Percentiles rank a stretch among this genome's conserved stretches.
Evolutionary conservation across 2,888 invertebrate species (phyloP).

Genomic region (Andrena camellia): DNA sequence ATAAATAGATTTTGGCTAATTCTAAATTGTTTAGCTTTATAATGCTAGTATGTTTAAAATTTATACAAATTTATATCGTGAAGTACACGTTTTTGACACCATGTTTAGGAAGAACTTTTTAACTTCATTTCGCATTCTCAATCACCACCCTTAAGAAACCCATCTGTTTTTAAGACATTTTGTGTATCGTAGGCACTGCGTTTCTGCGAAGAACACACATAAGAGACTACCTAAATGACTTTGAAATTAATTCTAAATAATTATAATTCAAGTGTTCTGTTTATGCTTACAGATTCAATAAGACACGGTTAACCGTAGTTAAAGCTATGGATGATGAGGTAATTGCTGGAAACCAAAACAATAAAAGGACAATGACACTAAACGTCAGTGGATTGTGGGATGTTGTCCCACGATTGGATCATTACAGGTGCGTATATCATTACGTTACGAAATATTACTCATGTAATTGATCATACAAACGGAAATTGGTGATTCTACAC

Average conservation of each 20-base stretch:
- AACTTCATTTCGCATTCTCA: too few species aligned
- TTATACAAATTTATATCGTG: not conserved
- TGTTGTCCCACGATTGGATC: constrained; percentile 83
- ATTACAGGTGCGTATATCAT: constrained; percentile 78
- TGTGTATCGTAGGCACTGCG: not conserved
- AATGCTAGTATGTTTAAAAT: not conserved
- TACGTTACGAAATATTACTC: not conserved
- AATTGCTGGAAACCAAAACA: constrained; percentile 75
- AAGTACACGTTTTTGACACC: too few species aligned
- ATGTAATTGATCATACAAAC: too few species aligned
- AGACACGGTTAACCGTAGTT: constrained; percentile 77
- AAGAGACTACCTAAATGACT: not conserved
- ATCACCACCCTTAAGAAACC: too few species aligned
- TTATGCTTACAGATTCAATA: constrained; percentile 73
- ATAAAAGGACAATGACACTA: constrained; percentile 81
- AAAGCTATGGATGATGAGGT: constrained; percentile 76
- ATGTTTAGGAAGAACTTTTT: too few species aligned
- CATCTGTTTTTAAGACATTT: not conserved
- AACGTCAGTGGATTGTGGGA: constrained; percentile 84
- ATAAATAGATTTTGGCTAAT: too few species aligned
- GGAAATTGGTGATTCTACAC: too few species aligned
- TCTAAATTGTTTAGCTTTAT: too few species aligned
- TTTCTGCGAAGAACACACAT: not conserved
- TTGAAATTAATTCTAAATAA: not conserved
- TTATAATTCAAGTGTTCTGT: not conserved